These are phyloP conservation scores for Drosophila percnosoma DNA, from an alignment of 2,888 invertebrate genomes.

Conservation along the genomic window DNA sequence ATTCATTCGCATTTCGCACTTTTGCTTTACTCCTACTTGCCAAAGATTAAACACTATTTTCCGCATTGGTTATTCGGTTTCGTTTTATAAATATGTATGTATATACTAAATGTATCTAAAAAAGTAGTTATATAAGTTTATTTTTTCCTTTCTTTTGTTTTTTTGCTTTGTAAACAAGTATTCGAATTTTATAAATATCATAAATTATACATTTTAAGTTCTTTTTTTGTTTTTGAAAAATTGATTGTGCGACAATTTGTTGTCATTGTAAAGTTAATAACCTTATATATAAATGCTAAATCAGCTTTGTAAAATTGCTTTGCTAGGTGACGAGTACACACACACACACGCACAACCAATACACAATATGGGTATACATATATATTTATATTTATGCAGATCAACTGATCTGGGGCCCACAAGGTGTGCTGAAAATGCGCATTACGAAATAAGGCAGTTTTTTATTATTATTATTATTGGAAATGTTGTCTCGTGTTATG, in stretches of 20 bases:
- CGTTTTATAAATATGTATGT: constrained; percentile 37
- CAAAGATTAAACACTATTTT: constrained; percentile 20
- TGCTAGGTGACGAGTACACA: constrained; percentile 44
- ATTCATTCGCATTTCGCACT: constrained; percentile 21
- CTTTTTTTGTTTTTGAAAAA: constrained; percentile 32
- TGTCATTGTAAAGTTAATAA: constrained; percentile 49
- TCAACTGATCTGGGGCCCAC: constrained; percentile 18
- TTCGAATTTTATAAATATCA: constrained; percentile 46
- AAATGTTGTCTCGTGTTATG: constrained; percentile 24
- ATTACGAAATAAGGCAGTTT: constrained; percentile 47
- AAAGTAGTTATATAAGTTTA: constrained; percentile 31
- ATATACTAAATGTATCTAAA: constrained; percentile 31
- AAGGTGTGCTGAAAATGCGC: constrained; percentile 21
- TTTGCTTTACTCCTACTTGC: constrained; percentile 15
- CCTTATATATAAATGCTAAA: constrained; percentile 63
- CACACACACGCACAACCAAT: constrained; percentile 22
- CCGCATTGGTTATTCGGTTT: constrained; percentile 23
- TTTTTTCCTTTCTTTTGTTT: not conserved
- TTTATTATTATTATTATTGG: constrained; percentile 19
- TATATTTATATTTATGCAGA: constrained; percentile 16
- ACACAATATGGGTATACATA: constrained; percentile 20
- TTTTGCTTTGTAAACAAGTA: constrained; percentile 48
- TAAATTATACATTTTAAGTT: constrained; percentile 37
- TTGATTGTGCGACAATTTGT: constrained; percentile 73
- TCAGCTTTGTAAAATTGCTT: constrained; percentile 66